Base-by-base conservation (phyloP, 2,113 vertebrate genomes). In the Aphelocoma coerulescens region DNA sequence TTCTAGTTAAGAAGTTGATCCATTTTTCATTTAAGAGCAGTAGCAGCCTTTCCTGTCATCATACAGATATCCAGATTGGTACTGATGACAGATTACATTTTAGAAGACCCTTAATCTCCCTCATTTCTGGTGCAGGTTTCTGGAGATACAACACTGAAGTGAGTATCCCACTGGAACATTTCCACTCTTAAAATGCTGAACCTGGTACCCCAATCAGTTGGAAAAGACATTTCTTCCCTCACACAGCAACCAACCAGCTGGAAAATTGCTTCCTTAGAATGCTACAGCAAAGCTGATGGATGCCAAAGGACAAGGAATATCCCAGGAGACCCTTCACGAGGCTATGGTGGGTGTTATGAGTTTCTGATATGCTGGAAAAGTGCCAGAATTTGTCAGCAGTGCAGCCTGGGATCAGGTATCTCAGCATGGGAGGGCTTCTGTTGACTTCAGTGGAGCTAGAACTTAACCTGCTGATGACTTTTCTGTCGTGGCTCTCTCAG, bases 261-360 rank as follows among this genome's bases (percentile, higher is more conserved):
- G 85, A 96, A 96, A 95, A 92, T 90, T 91, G 71, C 63, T 86
- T 91, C 75, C 33, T 81, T 66, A 37, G 6, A 88, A 52, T 19
- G 43, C 54, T 71, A 69, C 16, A 83, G 65, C 41, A 88, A 84
- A 94, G 26, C 1, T 79, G 87, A 93, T 77, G 51, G 81, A 91
- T 77, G 51, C 35, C 74, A 88, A 93, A 89, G 78, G 87, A 81
- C 80, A 80, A 49, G 2, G 3, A 72, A 81, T 61, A 69, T 44
- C 65, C 23, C 59, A 37, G 23, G n/a, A 89, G 80, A 91, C 28
- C 46, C 54, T 73, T 43, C 67, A 58, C 0, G 0, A 66, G 30
- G 35, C 32, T 19, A 7, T 0, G 0, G 48, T 52, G 52, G 41
- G 66, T 43, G 24, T 49, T 52, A 4, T 1, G 43, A 58, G 37